Evolutionary conservation across 2,888 invertebrate genomes (phyloP), one percentile per base, ranked within the genome.

Genomic region (Sinopyrophorus schimmeli): DNA sequence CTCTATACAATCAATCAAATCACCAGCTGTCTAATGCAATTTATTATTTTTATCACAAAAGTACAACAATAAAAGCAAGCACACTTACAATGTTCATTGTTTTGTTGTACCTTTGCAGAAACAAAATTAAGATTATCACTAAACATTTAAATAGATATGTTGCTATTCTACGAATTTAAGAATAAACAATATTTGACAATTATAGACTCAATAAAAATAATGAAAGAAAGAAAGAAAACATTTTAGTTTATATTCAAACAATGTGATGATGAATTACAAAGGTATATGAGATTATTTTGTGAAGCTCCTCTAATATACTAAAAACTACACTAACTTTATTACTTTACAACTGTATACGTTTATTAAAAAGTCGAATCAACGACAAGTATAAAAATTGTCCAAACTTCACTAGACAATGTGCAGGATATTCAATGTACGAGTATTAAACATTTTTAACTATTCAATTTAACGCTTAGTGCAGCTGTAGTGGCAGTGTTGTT

Each of bases 301-400:
- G 57, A 59, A 59, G 59, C 60, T 59, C 48, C 47, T 54, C 57
- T 60, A 59, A 55, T 53, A 57, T 39, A 51, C 57, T 59, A 59
- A 53, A 54, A 63, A 66, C 69, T 72, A 72, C 63, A 54, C 66
- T 71, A 70, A 67, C 60, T 65, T 53, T 56, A 56, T 50, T 68
- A 69, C 71, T 70, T 73, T 73, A 73, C 71, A 72, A 65, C 67
- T 72, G 71, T 72, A 72, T 72, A 71, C 66, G 67, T 59, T 58
- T 58, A 57, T 61, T 63, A 66, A 72, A 71, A 70, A 65, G 68
- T 67, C 67, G 69, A 58, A 59, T 68, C 64, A 63, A 66, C 69
- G 66, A 70, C 68, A 66, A 51, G 58, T 70, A 69, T 69, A 70
- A 71, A 72, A 73, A 70, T 64, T 67, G 69, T 71, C 69, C 69